Conservation (phyloP, 2,797 vertebrate genomes). For the Enteromius mattozi region DNA sequence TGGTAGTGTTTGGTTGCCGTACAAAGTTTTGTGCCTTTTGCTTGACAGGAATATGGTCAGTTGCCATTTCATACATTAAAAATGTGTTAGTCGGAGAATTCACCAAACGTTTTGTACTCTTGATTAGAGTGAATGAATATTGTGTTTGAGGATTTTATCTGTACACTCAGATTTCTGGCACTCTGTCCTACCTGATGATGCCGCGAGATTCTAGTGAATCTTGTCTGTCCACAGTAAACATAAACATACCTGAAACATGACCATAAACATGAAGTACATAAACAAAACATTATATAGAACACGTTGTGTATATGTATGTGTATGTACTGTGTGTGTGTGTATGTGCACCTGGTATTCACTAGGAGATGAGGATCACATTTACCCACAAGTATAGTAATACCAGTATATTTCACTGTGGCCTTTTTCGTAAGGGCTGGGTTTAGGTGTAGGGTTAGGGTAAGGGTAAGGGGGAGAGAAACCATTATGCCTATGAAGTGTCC, state of each 20-base stretch:
- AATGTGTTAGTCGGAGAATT: background rate
- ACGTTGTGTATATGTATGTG: no score
- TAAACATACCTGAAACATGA: background rate
- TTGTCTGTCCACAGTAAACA: background rate
- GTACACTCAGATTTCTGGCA: background rate
- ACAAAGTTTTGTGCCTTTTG: background rate
- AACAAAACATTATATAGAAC: no score
- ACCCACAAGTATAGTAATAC: no score
- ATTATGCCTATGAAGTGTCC: no score
- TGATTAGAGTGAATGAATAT: background rate
- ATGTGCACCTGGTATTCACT: no score
- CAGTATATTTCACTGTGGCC: no score
- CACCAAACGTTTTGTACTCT: background rate
- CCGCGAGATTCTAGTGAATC: background rate
- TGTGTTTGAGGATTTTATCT: background rate
- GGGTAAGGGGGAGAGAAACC: no score
- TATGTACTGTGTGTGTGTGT: no score
- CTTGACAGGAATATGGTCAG: background rate
- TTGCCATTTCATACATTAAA: background rate
- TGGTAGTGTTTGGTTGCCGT: background rate
- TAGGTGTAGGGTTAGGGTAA: no score
- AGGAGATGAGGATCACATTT: no score
- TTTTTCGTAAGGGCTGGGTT: no score
- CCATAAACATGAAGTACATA: background rate
- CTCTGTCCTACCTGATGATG: no score